Conservation (phyloP, 2,113 vertebrate species). For the Haplochromis burtoni region DNA sequence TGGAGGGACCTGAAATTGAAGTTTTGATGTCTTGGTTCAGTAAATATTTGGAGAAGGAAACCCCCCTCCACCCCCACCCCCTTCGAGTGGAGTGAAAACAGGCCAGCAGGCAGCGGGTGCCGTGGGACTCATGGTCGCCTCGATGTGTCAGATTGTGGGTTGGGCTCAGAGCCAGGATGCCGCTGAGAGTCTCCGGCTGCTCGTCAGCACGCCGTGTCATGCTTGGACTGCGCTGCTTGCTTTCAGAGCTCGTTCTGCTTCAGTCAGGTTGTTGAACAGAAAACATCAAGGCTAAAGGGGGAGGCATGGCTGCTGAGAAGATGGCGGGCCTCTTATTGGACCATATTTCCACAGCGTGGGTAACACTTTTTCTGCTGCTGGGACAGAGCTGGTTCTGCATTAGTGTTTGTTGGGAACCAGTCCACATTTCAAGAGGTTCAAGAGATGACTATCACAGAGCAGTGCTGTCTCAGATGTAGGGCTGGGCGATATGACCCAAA, state of each 20-base stretch:
- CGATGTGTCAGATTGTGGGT: slow-evolving; percentile 51
- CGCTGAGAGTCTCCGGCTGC: not conserved
- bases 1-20: slow-evolving; percentile 10
- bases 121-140: not conserved
- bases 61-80: not conserved
- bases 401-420: not conserved
- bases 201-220: not conserved
- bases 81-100: slow-evolving; percentile 4
- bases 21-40: slow-evolving; percentile 11
- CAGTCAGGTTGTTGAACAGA: not conserved
- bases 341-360: not conserved
- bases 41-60: slow-evolving; percentile 45
- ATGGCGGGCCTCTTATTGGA: not conserved
- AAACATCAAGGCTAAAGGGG: not conserved
- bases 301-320: not conserved
- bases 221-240: not conserved
- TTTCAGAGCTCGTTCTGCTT: not conserved
- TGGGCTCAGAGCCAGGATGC: slow-evolving; percentile 35
- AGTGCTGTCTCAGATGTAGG: not conserved
- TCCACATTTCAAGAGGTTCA: not conserved
- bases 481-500: too few relatives aligned
- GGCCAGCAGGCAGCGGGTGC: not conserved
- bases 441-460: not conserved
- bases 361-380: not conserved
- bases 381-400: not conserved